These are phyloP conservation scores for Listronotus oregonensis DNA, from an alignment of 1,140 invertebrate species.

Conservation along the genomic window DNA sequence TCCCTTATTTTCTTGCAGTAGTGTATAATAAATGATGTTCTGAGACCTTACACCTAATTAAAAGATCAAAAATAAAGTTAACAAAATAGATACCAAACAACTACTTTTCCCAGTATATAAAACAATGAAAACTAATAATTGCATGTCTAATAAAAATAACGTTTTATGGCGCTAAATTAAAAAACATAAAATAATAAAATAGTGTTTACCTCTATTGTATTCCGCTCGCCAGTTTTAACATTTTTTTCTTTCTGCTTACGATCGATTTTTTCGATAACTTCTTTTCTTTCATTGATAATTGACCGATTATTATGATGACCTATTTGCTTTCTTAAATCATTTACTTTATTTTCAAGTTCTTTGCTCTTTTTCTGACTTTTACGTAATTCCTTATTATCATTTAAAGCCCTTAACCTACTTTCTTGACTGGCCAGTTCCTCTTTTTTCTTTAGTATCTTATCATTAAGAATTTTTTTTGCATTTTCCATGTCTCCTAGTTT, in stretches of 20 bases:
- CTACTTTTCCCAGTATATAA: no score
- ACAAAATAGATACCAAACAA: no score
- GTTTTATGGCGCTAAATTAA: no score
- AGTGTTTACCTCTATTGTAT: constrained; percentile 52
- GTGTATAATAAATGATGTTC: no score
- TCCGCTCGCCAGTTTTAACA: constrained; percentile 58
- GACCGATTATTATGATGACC: constrained; percentile 54
- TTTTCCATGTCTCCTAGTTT: constrained; percentile 31
- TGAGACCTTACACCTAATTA: no score
- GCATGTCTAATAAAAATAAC: no score
- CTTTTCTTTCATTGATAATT: constrained; percentile 55
- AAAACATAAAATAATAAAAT: no score
- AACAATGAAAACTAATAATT: no score
- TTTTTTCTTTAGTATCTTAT: constrained; percentile 40
- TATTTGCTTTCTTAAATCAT: constrained; percentile 56
- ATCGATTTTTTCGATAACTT: constrained; percentile 55
- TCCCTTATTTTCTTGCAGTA: no score
- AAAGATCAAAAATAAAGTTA: no score
- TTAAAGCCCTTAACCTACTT: constrained; percentile 37
- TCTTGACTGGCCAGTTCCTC: constrained; percentile 43
- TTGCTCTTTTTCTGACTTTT: constrained; percentile 49
- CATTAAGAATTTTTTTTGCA: constrained; percentile 35
- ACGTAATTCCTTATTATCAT: constrained; percentile 46
- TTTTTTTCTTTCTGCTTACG: constrained; percentile 58
- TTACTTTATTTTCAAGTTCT: constrained; percentile 54